phyloP scores from a whole-genome alignment of 2,113 vertebrate species.

The Falcunculus frontatus region DNA sequence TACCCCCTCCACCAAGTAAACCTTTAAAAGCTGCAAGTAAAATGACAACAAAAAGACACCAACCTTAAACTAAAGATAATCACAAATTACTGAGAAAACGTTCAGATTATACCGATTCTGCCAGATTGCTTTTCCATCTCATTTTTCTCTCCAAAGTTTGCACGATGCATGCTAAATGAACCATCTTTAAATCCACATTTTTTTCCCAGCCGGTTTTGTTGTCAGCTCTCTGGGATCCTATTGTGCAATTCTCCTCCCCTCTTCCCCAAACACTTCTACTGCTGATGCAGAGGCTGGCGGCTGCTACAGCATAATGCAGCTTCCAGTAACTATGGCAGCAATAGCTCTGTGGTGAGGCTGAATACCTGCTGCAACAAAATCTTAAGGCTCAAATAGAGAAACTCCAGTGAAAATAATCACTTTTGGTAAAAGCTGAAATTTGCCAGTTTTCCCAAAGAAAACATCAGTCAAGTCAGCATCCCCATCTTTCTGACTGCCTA shows the following conservation, averaged over 20 bases:
- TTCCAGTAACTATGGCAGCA: conserved; percentile 62
- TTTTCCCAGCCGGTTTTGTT: conserved; percentile 19
- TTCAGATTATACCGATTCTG: neutral
- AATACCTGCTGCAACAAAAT: conserved; percentile 27
- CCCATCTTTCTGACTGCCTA: neutral
- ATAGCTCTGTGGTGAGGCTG: neutral
- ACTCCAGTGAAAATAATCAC: neutral
- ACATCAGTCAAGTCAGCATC: neutral
- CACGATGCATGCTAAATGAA: neutral
- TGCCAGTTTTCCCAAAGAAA: neutral
- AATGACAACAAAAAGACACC: neutral
- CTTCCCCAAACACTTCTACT: conserved; percentile 41
- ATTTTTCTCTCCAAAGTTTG: conserved; percentile 18
- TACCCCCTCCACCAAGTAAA: neutral
- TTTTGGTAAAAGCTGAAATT: neutral
- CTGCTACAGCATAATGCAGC: conserved; percentile 66
- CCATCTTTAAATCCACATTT: conserved; percentile 30
- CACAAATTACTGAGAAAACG: neutral
- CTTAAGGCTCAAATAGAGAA: conserved; percentile 18
- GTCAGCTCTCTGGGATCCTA: conserved; percentile 33
- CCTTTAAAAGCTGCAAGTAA: conserved; percentile 6
- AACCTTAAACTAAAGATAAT: neutral
- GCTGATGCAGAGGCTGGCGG: conserved; percentile 51
- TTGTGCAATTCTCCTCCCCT: conserved; percentile 38
- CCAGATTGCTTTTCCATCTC: neutral